Base-by-base conservation (phyloP, 2,797 vertebrate species). In the Calcarius lapponicus region DNA sequence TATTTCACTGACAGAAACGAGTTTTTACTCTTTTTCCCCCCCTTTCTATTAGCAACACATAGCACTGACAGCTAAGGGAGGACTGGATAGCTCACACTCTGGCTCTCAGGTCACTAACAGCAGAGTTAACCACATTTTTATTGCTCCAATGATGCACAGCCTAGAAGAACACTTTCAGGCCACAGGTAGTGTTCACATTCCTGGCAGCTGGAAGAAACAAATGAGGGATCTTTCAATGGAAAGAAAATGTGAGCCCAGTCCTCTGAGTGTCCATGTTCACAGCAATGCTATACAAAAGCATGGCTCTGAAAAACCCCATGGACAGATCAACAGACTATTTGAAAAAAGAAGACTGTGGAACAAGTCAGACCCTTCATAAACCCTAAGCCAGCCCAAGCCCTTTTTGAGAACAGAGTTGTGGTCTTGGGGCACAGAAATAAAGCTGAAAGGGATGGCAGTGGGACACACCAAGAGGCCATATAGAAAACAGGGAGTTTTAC, bases 1-100 rank as follows among this genome's bases (percentile, higher is more conserved):
- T 88, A 71, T 92, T 95, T 93, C 72, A 73, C 86, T 71, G 51
- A 67, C 31, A 96, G 76, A 95, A 96, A 65, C 29, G 76, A 90
- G 34, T 65, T 88, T 96, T 93, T 82, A 47, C 72, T 85, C 62
- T 67, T 81, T 84, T 88, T 89, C 54, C 19, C 6, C 60, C 7
- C 62, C 28, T 80, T 80, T 53, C 47, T 87, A 22, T 78, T 95
- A 94, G 71, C 71, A 81, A 51, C 40, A 45, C 67, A 56, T 15
- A 80, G 42, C 45, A 69, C 64, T 67, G 45, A 76, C 42, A 74
- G 57, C 91, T 87, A 62, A 82, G 70, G n/a, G 67, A 94, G 79
- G 61, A 51, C 70, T 80, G 51, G 32, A 36, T 84, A 62, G 80
- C 67, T 81, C 76, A 56, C 32, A 15, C 45, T 62, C n/a, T 91